Percentiles rank a stretch among this genome's conserved stretches.
phyloP scores from a whole-genome alignment of 2,888 invertebrate genomes.

The Hofmannophila pseudospretella region DNA sequence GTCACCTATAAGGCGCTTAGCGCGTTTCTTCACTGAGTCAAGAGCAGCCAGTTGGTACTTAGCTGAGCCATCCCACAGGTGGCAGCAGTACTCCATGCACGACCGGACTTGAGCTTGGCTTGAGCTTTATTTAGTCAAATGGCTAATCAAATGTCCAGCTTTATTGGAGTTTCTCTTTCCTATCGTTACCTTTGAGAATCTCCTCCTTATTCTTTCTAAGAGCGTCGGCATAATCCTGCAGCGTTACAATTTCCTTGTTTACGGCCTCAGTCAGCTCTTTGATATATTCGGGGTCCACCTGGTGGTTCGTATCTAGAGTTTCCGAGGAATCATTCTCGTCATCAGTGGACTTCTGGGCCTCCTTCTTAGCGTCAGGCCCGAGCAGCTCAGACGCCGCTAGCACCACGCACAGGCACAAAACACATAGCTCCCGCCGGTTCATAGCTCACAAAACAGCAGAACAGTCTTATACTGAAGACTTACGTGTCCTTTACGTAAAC shows the following conservation, averaged over 20 bases:
- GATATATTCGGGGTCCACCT: slow-evolving; percentile 40
- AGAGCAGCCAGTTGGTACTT: too few relatives aligned
- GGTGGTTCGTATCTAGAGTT: slow-evolving; percentile 24
- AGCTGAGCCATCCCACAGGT: too few relatives aligned
- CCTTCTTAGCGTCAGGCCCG: slow-evolving; percentile 48
- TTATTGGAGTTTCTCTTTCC: too few relatives aligned
- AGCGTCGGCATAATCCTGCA: slow-evolving; percentile 50
- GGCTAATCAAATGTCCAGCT: too few relatives aligned
- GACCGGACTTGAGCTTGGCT: too few relatives aligned
- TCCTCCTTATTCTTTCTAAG: slow-evolving; percentile 37
- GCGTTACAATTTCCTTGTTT: slow-evolving; percentile 45
- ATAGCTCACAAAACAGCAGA: slow-evolving; percentile 35
- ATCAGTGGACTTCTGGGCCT: slow-evolving; percentile 30
- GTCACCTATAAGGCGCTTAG: too few relatives aligned
- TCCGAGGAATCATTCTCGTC: slow-evolving; percentile 36
- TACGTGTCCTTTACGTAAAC: slow-evolving; percentile 51
- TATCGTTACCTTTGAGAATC: too few relatives aligned
- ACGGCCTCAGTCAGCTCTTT: slow-evolving; percentile 50
- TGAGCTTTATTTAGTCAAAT: too few relatives aligned
- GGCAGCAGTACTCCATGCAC: too few relatives aligned
- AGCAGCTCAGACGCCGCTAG: slow-evolving; percentile 48
- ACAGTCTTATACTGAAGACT: slow-evolving; percentile 40
- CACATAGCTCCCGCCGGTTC: slow-evolving; percentile 39
- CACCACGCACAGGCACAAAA: slow-evolving; percentile 45
- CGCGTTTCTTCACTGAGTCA: too few relatives aligned